These are phyloP conservation scores for Anseranas semipalmata DNA, from an alignment of 2,113 vertebrate genomes.

Conservation along the genomic window DNA sequence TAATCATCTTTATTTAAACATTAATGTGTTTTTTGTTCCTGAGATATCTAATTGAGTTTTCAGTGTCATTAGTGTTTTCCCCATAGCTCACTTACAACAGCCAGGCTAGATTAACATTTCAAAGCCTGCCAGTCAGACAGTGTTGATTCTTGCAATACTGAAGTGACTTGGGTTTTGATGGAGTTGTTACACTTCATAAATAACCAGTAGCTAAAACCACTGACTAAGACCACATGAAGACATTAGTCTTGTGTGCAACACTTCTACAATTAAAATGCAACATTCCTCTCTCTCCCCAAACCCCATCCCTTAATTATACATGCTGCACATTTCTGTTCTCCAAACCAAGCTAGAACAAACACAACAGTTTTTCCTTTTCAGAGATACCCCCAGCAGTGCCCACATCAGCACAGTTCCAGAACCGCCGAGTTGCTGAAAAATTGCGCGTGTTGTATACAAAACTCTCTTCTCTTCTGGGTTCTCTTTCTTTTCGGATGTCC, in stretches of 20 bases:
- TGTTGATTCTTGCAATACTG: background rate
- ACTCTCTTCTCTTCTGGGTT: background rate
- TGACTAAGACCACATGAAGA: background rate
- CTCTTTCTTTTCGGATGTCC: background rate
- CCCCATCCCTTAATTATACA: background rate
- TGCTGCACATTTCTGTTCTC: background rate
- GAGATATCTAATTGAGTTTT: background rate
- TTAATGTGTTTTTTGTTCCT: background rate
- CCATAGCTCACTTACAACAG: background rate
- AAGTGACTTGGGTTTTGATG: background rate
- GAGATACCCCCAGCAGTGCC: background rate
- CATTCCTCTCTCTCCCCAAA: background rate
- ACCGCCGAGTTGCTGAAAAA: background rate
- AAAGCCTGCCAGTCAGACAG: background rate
- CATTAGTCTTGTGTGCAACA: background rate
- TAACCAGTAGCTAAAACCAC: background rate
- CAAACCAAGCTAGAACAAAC: background rate
- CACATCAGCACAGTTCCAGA: slow-evolving; percentile 19
- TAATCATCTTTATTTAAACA: background rate
- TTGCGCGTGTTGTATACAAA: background rate
- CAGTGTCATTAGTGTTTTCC: background rate
- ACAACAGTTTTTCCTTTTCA: background rate
- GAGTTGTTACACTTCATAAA: background rate
- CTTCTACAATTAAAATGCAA: background rate
- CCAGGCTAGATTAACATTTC: background rate